phyloP scores from a whole-genome alignment of 2,888 invertebrate genomes.

The Encarsia formosa region DNA sequence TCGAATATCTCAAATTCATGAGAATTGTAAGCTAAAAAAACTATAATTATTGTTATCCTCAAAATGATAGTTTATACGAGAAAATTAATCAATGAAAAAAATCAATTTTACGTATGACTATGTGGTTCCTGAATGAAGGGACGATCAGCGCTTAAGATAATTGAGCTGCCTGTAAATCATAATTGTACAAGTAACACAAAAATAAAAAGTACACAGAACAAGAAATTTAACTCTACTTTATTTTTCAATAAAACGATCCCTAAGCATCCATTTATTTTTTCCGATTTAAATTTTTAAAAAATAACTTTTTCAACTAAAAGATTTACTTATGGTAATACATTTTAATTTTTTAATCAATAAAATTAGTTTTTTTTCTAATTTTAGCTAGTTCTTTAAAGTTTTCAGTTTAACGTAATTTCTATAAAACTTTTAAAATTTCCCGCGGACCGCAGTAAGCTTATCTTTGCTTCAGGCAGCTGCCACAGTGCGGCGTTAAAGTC shows the following conservation, averaged over 20 bases:
- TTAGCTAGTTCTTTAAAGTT: too few relatives aligned
- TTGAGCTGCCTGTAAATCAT: slow-evolving; percentile 23
- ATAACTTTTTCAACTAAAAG: too few relatives aligned
- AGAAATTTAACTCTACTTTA: neutral
- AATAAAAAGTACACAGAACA: slow-evolving; percentile 11
- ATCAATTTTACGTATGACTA: slow-evolving; percentile 3
- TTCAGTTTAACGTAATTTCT: too few relatives aligned
- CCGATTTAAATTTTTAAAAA: too few relatives aligned
- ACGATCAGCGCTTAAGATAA: slow-evolving; percentile 8
- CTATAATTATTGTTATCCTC: slow-evolving; percentile 13
- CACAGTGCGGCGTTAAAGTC: too few relatives aligned
- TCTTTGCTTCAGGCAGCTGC: too few relatives aligned
- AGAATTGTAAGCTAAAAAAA: slow-evolving; percentile 16
- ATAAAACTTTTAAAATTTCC: too few relatives aligned
- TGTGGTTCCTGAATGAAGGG: slow-evolving; percentile 7
- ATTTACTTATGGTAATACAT: too few relatives aligned
- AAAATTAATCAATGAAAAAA: slow-evolving; percentile 7
- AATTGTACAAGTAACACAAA: slow-evolving; percentile 21
- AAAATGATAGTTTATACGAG: slow-evolving; percentile 20
- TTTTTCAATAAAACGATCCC: neutral
- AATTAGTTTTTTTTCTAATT: too few relatives aligned
- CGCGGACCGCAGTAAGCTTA: too few relatives aligned
- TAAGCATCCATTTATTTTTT: too few relatives aligned
- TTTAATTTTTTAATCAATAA: too few relatives aligned
- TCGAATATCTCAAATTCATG: slow-evolving; percentile 15